These are phyloP conservation scores for Drosophila sordidula DNA, from an alignment of 2,888 invertebrate species.

Conservation along the genomic window DNA sequence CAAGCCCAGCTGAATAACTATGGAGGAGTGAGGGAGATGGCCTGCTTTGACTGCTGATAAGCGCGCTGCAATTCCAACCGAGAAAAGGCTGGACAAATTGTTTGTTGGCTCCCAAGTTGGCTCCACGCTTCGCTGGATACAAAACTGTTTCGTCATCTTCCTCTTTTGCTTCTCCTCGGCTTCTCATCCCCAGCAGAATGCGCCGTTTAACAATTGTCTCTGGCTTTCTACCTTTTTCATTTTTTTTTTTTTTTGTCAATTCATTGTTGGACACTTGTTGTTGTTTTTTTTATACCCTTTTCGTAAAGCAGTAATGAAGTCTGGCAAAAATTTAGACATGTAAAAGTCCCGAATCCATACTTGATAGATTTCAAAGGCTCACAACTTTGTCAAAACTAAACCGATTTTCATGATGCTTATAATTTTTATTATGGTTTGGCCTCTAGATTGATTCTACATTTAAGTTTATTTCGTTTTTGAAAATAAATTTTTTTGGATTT, in stretches of 20 bases:
- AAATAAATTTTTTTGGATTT: no score
- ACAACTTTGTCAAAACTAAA: no score
- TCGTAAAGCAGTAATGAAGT: background rate
- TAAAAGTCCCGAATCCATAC: no score
- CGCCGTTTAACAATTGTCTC: conserved; percentile 39
- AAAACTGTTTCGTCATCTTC: conserved; percentile 65
- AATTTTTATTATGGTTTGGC: no score
- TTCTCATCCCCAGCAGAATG: conserved; percentile 2
- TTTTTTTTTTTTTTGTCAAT: conserved; percentile 60
- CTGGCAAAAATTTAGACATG: background rate
- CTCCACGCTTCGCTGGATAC: conserved; percentile 29
- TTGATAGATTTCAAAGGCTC: background rate
- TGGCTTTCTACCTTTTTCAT: conserved; percentile 11
- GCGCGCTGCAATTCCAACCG: conserved; percentile 34
- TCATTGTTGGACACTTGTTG: conserved; percentile 63
- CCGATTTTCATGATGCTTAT: no score
- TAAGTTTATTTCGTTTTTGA: no score
- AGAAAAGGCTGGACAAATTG: conserved; percentile 46
- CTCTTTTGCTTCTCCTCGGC: background rate
- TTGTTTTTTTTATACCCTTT: background rate
- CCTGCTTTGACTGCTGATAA: conserved; percentile 61
- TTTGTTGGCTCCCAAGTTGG: conserved; percentile 30
- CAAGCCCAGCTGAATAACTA: background rate
- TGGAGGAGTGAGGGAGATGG: background rate
- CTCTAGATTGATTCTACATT: no score